Evolutionary conservation across 1,140 invertebrate species (phyloP).

Genomic region (Lordiphosa collinella): DNA sequence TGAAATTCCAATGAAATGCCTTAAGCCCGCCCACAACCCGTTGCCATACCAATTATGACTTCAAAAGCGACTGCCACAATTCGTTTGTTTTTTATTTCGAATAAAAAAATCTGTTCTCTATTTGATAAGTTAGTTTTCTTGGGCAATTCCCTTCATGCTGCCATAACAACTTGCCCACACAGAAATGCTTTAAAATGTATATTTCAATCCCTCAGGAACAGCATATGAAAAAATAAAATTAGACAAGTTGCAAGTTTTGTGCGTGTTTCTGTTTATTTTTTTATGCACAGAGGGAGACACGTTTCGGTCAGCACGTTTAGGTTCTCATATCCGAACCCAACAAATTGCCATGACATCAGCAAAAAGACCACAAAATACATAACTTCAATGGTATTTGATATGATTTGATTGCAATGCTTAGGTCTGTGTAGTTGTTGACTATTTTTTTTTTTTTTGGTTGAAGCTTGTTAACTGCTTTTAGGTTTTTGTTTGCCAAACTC

Average conservation of each 20-base stretch:
- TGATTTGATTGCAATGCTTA: constrained; percentile 32
- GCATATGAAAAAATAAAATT: no score
- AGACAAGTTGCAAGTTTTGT: neutral
- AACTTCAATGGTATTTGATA: constrained; percentile 36
- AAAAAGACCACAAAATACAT: neutral
- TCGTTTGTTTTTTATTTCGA: no score
- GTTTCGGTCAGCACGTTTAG: neutral
- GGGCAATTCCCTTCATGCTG: no score
- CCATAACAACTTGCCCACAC: no score
- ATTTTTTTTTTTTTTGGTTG: constrained; percentile 4
- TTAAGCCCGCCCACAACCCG: neutral
- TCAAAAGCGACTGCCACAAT: no score
- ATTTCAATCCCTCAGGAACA: no score
- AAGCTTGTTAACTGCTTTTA: constrained; percentile 1
- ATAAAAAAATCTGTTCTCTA: neutral
- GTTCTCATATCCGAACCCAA: neutral
- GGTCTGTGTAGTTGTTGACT: constrained; percentile 17
- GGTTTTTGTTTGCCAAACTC: neutral
- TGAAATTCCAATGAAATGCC: no score
- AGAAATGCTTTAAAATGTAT: no score
- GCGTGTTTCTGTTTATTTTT: neutral
- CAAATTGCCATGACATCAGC: neutral
- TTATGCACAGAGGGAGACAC: neutral
- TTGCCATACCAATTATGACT: constrained; percentile 6
- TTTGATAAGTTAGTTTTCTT: neutral